These are phyloP conservation scores for Troides aeacus DNA, from an alignment of 2,888 invertebrate genomes.

Conservation along the genomic window DNA sequence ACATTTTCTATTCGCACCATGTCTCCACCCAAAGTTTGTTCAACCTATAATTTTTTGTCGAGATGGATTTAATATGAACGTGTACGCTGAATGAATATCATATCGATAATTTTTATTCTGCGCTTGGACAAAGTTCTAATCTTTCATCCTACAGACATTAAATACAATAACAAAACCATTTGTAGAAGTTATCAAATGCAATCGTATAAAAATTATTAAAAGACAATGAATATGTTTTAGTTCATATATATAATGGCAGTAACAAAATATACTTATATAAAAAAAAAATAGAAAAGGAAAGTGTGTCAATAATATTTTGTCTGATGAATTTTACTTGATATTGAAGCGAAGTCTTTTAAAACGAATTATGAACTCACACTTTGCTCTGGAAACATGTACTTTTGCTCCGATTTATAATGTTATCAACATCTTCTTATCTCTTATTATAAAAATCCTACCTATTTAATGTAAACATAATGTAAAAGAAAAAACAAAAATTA, in stretches of 20 bases:
- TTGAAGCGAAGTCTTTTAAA: too few relatives aligned
- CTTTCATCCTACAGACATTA: not conserved
- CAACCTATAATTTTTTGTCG: slow-evolving; percentile 75
- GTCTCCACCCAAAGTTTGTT: slow-evolving; percentile 75
- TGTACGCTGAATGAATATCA: slow-evolving; percentile 26
- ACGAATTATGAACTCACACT: not conserved
- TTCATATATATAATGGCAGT: too few relatives aligned
- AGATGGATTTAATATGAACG: slow-evolving; percentile 48
- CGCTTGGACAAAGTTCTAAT: not conserved
- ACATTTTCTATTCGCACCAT: slow-evolving; percentile 75
- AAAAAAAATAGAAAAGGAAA: too few relatives aligned
- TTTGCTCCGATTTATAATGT: not conserved
- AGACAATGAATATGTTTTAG: not conserved
- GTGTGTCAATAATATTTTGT: too few relatives aligned
- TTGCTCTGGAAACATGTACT: not conserved
- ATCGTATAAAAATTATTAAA: not conserved
- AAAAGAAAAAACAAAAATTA: not conserved
- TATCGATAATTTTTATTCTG: slow-evolving; percentile 19
- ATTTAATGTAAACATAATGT: not conserved
- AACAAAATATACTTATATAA: too few relatives aligned
- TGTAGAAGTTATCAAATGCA: not conserved
- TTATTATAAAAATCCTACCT: too few relatives aligned
- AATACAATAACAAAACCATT: not conserved
- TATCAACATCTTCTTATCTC: not conserved
- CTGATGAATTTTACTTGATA: too few relatives aligned